phyloP scores from a whole-genome alignment of 2,797 vertebrate species.

The Scyliorhinus canicula region DNA sequence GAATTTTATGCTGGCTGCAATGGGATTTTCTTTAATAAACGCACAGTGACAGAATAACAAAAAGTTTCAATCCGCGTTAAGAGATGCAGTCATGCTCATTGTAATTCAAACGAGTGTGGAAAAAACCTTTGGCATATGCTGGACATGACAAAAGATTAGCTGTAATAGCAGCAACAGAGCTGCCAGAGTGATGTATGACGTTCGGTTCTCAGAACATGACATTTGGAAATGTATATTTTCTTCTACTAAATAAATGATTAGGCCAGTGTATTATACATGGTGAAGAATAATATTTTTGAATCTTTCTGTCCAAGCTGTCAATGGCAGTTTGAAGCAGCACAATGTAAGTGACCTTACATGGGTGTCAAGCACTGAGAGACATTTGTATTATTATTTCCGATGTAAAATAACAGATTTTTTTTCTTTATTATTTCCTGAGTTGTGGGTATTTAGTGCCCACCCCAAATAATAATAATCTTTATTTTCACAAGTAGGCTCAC shows the following conservation, averaged over 20 bases:
- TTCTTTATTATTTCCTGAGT: too few relatives aligned
- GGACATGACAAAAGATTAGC: conserved; percentile 50
- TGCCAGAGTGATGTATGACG: conserved; percentile 57
- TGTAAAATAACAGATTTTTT: background rate
- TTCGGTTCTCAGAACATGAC: conserved; percentile 48
- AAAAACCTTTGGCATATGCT: conserved; percentile 27
- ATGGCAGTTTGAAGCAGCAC: conserved; percentile 40
- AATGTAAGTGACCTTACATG: background rate
- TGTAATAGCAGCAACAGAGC: conserved; percentile 45
- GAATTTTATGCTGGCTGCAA: background rate
- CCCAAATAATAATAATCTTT: too few relatives aligned
- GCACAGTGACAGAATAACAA: conserved; percentile 1
- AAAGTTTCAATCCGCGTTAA: background rate
- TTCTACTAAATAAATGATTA: conserved; percentile 53
- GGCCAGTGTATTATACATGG: conserved; percentile 41
- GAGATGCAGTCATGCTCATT: background rate
- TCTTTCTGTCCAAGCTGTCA: conserved; percentile 50
- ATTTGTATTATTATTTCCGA: background rate
- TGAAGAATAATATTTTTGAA: conserved; percentile 53
- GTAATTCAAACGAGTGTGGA: background rate
- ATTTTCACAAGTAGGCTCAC: too few relatives aligned
- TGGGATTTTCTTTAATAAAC: conserved; percentile 18
- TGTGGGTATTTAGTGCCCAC: too few relatives aligned
- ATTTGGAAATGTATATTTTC: conserved; percentile 54
- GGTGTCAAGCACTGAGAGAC: background rate